Percentiles rank a stretch among this genome's conserved stretches.
Conservation (phyloP, 2,113 vertebrate genomes). For the Gobio gobio region DNA sequence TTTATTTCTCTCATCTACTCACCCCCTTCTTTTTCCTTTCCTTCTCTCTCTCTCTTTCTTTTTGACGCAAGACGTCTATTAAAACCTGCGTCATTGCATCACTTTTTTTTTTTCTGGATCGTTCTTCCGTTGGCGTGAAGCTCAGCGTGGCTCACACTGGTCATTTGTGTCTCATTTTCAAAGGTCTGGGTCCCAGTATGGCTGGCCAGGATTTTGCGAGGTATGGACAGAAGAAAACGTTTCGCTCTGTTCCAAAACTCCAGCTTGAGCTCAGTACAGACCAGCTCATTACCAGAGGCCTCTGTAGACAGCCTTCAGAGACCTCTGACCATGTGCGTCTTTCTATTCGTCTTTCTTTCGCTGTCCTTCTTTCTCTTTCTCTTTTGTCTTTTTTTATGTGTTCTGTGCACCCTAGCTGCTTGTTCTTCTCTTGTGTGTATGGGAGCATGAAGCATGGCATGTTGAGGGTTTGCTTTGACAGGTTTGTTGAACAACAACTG, state of each 20-base stretch:
- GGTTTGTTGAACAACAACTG: background rate
- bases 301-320: slow-evolving; percentile 53
- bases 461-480: background rate
- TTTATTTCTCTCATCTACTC: background rate
- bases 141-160: slow-evolving; percentile 51
- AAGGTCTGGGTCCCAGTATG: slow-evolving; percentile 61
- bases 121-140: slow-evolving; percentile 51
- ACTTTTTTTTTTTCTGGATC: slow-evolving; percentile 49
- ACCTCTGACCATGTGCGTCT: slow-evolving; percentile 49
- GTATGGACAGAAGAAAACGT: slow-evolving; percentile 62
- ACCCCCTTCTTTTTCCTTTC: slow-evolving; percentile 22
- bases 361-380: slow-evolving; percentile 28
- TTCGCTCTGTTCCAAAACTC: slow-evolving; percentile 58
- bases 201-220: slow-evolving; percentile 62
- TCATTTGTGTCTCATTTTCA: slow-evolving; percentile 59
- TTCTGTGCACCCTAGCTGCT: background rate
- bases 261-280: slow-evolving; percentile 51
- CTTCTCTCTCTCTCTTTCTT: slow-evolving; percentile 15
- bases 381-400: slow-evolving; percentile 19
- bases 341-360: slow-evolving; percentile 30
- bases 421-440: background rate
- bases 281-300: slow-evolving; percentile 49
- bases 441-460: slow-evolving; percentile 4
- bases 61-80: slow-evolving; percentile 33
- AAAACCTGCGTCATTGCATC: slow-evolving; percentile 39